phyloP scores from a whole-genome alignment of 37 sponge, comb jelly and placozoan genomes.

The Oscarella lobularis region DNA sequence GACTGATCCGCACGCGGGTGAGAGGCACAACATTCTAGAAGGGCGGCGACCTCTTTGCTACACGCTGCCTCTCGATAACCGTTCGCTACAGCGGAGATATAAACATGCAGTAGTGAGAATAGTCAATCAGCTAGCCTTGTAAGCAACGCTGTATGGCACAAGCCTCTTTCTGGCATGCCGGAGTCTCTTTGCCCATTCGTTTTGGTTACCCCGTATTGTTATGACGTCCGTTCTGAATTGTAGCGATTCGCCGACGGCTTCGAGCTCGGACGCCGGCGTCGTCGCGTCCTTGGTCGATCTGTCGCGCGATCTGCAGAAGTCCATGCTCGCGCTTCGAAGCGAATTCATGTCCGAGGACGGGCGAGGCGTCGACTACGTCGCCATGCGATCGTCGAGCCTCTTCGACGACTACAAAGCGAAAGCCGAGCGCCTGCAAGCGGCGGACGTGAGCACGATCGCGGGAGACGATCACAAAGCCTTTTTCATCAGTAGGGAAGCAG shows the following conservation, averaged over 20 bases:
- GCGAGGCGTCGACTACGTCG: conserved; percentile 42
- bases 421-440: conserved; percentile 10
- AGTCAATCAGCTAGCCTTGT: too few relatives aligned
- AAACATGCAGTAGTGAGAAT: too few relatives aligned
- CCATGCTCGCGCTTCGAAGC: conserved; percentile 50
- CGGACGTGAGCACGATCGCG: conserved; percentile 16
- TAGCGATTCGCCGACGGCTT: background rate
- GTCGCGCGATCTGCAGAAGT: conserved; percentile 31
- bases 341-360: conserved; percentile 52
- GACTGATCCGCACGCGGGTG: too few relatives aligned
- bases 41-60: too few relatives aligned
- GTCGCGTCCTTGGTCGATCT: background rate
- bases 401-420: conserved; percentile 30
- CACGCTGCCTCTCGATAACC: too few relatives aligned
- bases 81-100: too few relatives aligned
- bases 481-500: conserved; percentile 80
- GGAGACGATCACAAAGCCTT: conserved; percentile 49
- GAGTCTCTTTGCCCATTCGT: too few relatives aligned
- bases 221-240: background rate
- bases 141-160: too few relatives aligned
- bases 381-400: conserved; percentile 18
- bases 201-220: too few relatives aligned
- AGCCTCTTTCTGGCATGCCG: too few relatives aligned
- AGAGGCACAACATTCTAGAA: too few relatives aligned
- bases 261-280: background rate